Evolutionary conservation across 2,113 vertebrate species (phyloP).

Genomic region (Spilogale gracilis): DNA sequence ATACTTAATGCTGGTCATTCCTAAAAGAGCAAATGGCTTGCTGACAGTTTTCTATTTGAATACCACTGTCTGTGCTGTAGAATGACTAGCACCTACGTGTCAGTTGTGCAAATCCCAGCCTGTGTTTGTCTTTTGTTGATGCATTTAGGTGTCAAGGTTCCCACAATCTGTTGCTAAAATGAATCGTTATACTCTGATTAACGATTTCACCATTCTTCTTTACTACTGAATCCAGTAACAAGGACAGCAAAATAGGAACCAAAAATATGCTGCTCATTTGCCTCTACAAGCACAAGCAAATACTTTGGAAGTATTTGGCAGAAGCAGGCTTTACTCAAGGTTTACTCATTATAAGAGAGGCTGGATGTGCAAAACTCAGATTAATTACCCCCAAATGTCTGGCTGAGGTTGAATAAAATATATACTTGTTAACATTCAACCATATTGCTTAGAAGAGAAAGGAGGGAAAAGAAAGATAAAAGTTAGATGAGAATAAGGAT

Average conservation of each 20-base stretch:
- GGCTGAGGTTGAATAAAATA: constrained; percentile 58
- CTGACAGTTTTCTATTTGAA: neutral
- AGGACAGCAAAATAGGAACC: neutral
- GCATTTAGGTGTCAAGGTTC: neutral
- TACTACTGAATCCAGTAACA: neutral
- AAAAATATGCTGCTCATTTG: constrained; percentile 34
- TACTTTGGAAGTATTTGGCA: neutral
- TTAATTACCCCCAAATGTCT: constrained; percentile 65
- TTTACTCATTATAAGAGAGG: constrained; percentile 65
- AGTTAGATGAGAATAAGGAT: constrained; percentile 1
- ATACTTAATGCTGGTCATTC: constrained; percentile 20
- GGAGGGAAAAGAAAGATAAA: neutral
- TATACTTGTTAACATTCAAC: constrained; percentile 47
- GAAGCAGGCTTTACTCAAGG: constrained; percentile 19
- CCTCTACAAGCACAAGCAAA: constrained; percentile 19
- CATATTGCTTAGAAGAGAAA: neutral
- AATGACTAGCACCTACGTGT: neutral
- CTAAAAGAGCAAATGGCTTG: constrained; percentile 18
- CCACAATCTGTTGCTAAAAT: neutral
- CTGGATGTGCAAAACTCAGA: constrained; percentile 37
- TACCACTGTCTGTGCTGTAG: neutral
- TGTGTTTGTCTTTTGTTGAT: constrained; percentile 32
- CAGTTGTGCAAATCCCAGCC: neutral
- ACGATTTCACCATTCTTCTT: neutral
- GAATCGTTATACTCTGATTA: neutral